phyloP scores from a whole-genome alignment of 2,113 vertebrate genomes.

The Ictidomys tridecemlineatus region DNA sequence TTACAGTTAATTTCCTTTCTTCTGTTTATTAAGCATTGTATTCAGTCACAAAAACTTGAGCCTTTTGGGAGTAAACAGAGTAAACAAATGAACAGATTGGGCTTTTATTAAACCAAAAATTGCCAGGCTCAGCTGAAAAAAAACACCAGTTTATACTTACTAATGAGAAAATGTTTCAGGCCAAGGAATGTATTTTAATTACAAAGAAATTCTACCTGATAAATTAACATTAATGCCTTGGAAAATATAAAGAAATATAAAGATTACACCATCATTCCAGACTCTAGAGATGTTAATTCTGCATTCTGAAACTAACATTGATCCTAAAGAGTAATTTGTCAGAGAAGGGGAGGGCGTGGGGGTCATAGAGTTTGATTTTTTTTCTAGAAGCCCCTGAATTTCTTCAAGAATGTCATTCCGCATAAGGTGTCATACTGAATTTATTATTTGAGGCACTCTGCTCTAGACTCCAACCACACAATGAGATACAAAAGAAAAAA shows the following conservation, averaged over 20 bases:
- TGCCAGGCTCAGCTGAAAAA: slow-evolving; percentile 64
- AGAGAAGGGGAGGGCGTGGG: background rate
- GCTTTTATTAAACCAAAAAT: slow-evolving; percentile 55
- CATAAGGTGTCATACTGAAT: background rate
- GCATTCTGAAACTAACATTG: slow-evolving; percentile 14
- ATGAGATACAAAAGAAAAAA: background rate
- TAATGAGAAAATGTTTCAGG: slow-evolving; percentile 65
- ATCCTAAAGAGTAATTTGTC: background rate
- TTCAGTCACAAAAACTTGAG: slow-evolving; percentile 37
- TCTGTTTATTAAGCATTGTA: slow-evolving; percentile 21
- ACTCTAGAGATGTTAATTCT: background rate
- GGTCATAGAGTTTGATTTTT: background rate
- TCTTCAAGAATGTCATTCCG: background rate
- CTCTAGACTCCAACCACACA: background rate
- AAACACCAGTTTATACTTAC: slow-evolving; percentile 63
- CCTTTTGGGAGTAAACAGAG: slow-evolving; percentile 68
- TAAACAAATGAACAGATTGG: slow-evolving; percentile 67
- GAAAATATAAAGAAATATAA: slow-evolving; percentile 44
- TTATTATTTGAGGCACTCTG: background rate
- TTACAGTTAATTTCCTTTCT: slow-evolving; percentile 24
- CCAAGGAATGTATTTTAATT: slow-evolving; percentile 56
- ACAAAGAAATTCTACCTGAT: slow-evolving; percentile 52
- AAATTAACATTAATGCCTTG: slow-evolving; percentile 18
- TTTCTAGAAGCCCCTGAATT: background rate
- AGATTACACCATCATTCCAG: background rate